A percentile compares a stretch with the other conserved stretches of the same genome.
These are phyloP conservation scores for Phenganax subtilis DNA, from an alignment of 92 coral and sea anemone genomes.

Conservation along the genomic window DNA sequence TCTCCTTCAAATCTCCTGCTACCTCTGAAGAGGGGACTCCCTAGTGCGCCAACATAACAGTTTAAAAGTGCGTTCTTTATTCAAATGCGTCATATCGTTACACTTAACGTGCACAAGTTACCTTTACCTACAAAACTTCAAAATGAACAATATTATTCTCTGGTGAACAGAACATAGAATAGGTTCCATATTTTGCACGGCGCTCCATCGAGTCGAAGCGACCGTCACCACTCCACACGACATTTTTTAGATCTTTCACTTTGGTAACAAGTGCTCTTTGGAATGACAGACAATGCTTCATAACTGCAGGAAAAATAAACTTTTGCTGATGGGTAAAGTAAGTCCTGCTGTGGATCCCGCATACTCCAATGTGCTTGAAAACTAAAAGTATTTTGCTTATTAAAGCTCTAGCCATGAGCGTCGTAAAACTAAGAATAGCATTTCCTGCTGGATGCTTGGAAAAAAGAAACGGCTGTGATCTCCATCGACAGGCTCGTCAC, in stretches of 20 bases:
- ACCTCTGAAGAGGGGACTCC: no score
- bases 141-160: conserved; percentile 1
- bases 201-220: neutral
- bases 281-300: neutral
- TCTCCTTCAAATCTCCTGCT: no score
- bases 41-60: neutral
- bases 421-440: conserved; percentile 29
- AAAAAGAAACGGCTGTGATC: conserved; percentile 38
- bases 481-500: conserved; percentile 34
- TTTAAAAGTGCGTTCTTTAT: neutral
- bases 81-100: no score
- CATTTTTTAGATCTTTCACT: neutral
- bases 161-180: neutral
- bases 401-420: conserved; percentile 34
- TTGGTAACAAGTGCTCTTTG: neutral
- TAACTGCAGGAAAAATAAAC: neutral
- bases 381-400: conserved; percentile 17
- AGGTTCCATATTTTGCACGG: neutral
- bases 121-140: conserved; percentile 4
- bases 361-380: neutral
- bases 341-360: neutral
- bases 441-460: conserved; percentile 42
- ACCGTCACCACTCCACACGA: neutral
- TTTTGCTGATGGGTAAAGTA: neutral
- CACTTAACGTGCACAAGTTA: no score